Conservation (phyloP, 2,888 invertebrate species). For the Orthonychiurus folsomi region DNA sequence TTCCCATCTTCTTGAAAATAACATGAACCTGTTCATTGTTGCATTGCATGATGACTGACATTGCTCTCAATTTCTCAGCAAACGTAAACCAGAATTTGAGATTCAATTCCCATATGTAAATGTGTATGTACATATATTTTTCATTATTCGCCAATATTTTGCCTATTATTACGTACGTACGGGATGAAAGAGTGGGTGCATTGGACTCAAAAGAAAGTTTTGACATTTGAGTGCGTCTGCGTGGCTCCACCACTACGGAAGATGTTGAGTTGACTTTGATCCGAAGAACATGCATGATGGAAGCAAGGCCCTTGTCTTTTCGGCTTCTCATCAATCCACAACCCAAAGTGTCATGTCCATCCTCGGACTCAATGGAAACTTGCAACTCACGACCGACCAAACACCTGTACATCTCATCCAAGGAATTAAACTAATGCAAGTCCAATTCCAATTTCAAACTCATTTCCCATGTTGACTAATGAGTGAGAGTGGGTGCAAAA, state of each 20-base stretch:
- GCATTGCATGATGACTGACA: not conserved
- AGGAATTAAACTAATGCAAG: not conserved
- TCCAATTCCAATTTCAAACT: not conserved
- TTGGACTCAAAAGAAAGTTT: not conserved
- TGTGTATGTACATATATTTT: no score
- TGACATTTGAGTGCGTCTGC: no score
- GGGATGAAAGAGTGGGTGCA: not conserved
- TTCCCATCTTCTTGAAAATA: not conserved
- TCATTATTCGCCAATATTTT: no score
- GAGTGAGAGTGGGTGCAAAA: not conserved
- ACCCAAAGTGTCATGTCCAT: not conserved
- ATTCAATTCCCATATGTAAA: not conserved
- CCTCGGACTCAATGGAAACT: not conserved
- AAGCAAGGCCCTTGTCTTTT: not conserved
- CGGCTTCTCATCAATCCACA: not conserved
- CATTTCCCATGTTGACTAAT: not conserved
- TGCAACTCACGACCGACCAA: not conserved
- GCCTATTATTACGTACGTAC: no score
- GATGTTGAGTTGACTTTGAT: not conserved
- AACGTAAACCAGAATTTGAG: not conserved
- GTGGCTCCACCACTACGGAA: no score
- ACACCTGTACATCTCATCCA: no score
- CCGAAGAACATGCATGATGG: not conserved
- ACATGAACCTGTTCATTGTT: not conserved
- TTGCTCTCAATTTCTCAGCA: not conserved